phyloP scores from a whole-genome alignment of 2,113 vertebrate species.

The Halcyon senegalensis region DNA sequence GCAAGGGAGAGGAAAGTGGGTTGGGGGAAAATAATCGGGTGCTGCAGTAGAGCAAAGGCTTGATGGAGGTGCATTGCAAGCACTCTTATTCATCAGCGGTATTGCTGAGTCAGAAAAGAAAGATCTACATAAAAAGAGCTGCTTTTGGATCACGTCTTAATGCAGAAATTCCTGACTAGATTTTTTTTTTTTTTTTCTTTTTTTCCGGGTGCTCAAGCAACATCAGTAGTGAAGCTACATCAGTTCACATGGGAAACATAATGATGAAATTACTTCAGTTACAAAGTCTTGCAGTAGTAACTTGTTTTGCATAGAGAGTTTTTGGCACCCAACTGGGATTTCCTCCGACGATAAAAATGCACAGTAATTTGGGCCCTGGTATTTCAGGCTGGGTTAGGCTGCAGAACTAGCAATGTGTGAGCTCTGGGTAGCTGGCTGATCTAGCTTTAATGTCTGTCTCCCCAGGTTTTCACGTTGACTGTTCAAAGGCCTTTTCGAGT shows the following conservation, averaged over 20 bases:
- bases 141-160: background rate
- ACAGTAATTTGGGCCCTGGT: background rate
- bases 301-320: background rate
- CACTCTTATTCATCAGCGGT: background rate
- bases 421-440: background rate
- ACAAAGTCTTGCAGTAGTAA: background rate
- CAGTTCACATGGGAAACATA: background rate
- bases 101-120: slow-evolving; percentile 12
- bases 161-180: background rate
- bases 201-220: background rate
- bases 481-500: background rate
- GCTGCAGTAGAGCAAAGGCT: background rate
- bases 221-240: background rate
- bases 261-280: background rate
- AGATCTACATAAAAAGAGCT: background rate
- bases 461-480: background rate
- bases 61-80: background rate
- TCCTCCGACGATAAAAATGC: accelerated
- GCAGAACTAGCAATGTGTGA: background rate
- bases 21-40: background rate
- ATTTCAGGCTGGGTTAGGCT: background rate
- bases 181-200: background rate
- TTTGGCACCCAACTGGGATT: background rate
- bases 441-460: background rate
- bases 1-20: background rate